These are phyloP conservation scores for Nematostella vectensis DNA, from an alignment of 92 coral and sea anemone genomes.

Conservation along the genomic window DNA sequence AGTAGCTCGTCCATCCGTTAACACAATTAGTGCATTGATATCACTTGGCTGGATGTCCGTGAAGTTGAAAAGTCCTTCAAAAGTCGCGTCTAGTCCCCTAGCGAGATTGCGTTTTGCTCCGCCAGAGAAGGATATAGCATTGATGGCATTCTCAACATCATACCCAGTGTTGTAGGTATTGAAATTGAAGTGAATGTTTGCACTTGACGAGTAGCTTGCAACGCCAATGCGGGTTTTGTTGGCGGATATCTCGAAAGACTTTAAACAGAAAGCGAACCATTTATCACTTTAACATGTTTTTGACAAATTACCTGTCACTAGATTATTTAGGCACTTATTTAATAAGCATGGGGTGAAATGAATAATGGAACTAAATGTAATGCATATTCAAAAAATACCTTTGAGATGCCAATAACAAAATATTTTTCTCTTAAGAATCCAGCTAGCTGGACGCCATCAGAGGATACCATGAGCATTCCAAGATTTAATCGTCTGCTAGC, in stretches of 20 bases:
- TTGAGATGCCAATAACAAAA: no score
- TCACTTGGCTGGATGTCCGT: conserved; percentile 8
- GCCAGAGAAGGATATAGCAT: not conserved
- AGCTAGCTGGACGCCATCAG: not conserved
- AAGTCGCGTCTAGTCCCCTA: not conserved
- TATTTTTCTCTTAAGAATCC: no score
- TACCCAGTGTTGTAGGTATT: not conserved
- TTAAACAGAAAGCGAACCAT: not conserved
- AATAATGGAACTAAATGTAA: no score
- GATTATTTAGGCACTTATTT: no score
- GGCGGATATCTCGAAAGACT: not conserved
- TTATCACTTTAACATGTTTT: no score
- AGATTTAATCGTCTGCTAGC: not conserved
- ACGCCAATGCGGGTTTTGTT: not conserved
- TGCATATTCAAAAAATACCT: no score
- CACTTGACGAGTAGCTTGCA: not conserved
- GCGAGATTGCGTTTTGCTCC: not conserved
- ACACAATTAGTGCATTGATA: conserved; percentile 13
- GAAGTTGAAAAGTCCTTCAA: conserved; percentile 1
- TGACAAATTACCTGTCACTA: no score
- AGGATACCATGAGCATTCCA: not conserved
- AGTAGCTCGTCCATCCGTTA: conserved; percentile 8
- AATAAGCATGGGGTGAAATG: no score
- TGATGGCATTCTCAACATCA: not conserved
- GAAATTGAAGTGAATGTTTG: not conserved